A percentile compares a stretch with the other conserved stretches of the same genome.
Evolutionary conservation across 1,140 invertebrate genomes (phyloP).

Genomic region (Heliothis virescens): DNA sequence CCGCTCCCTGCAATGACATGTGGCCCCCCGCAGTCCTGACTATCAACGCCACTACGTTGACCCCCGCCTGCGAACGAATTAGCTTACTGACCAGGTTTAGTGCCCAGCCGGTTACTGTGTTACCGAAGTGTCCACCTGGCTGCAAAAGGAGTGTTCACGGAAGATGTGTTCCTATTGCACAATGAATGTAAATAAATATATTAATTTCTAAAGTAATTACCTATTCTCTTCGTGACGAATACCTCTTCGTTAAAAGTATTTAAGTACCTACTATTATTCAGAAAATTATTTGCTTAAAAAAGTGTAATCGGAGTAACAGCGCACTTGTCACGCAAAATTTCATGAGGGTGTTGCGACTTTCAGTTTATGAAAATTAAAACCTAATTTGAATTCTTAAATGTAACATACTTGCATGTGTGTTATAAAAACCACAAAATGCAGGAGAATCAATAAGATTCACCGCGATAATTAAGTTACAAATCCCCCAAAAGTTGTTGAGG

Average conservation of each 20-base stretch:
- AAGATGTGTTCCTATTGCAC: constrained; percentile 58
- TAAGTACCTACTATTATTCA: neutral
- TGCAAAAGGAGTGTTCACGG: constrained; percentile 67
- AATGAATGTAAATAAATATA: constrained; percentile 31
- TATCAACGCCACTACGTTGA: constrained; percentile 83
- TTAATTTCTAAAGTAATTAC: constrained; percentile 9
- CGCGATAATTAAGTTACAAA: constrained; percentile 47
- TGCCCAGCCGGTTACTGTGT: neutral
- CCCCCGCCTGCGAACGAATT: constrained; percentile 78
- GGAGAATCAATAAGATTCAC: constrained; percentile 48
- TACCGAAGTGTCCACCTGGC: constrained; percentile 64
- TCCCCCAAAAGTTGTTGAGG: constrained; percentile 42
- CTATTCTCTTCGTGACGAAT: constrained; percentile 4
- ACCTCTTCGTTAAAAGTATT: neutral
- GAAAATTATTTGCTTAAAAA: neutral
- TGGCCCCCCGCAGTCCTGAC: constrained; percentile 74
- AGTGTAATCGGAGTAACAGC: neutral
- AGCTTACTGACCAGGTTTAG: constrained; percentile 73
- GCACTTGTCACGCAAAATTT: constrained; percentile 19
- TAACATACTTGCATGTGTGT: constrained; percentile 19
- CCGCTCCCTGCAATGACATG: constrained; percentile 74
- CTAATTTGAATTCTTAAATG: neutral
- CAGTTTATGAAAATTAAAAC: neutral
- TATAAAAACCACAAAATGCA: neutral
- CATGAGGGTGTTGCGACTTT: neutral